phyloP scores from a whole-genome alignment of 2,797 vertebrate species.

The Scyliorhinus canicula region DNA sequence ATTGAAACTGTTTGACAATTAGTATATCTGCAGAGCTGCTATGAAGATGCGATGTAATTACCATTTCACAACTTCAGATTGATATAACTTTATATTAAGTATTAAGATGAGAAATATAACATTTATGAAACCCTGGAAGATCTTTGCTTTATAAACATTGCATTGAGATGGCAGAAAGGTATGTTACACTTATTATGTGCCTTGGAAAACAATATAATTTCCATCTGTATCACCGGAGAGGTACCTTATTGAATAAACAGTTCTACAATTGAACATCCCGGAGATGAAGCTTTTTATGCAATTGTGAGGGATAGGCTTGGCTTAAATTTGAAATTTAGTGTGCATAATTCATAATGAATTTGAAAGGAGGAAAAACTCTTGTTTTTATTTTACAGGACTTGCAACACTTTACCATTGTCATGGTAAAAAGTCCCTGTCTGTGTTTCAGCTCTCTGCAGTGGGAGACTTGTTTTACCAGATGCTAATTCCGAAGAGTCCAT shows the following conservation, averaged over 20 bases:
- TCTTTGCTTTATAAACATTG: background rate
- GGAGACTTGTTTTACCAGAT: slow-evolving; percentile 83
- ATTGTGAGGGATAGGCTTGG: background rate
- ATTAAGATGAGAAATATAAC: background rate
- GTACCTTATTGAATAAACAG: background rate
- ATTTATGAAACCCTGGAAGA: background rate
- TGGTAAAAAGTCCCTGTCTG: slow-evolving; percentile 46
- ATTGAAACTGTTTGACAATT: background rate
- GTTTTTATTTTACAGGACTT: slow-evolving; percentile 58
- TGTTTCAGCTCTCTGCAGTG: slow-evolving; percentile 74
- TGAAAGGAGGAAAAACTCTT: background rate
- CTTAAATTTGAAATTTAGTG: background rate
- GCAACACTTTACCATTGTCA: slow-evolving; percentile 46
- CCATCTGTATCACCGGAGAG: background rate
- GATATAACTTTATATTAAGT: background rate
- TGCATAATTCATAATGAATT: background rate
- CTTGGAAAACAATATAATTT: background rate
- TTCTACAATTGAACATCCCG: background rate
- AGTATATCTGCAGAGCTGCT: background rate
- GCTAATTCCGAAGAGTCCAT: slow-evolving; percentile 45
- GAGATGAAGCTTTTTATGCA: background rate
- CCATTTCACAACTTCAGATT: background rate
- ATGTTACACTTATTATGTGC: background rate
- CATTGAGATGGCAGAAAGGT: background rate
- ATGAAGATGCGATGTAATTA: background rate